Evolutionary conservation across 2,888 invertebrate genomes (phyloP).

Genomic region (Congeria kusceri): DNA sequence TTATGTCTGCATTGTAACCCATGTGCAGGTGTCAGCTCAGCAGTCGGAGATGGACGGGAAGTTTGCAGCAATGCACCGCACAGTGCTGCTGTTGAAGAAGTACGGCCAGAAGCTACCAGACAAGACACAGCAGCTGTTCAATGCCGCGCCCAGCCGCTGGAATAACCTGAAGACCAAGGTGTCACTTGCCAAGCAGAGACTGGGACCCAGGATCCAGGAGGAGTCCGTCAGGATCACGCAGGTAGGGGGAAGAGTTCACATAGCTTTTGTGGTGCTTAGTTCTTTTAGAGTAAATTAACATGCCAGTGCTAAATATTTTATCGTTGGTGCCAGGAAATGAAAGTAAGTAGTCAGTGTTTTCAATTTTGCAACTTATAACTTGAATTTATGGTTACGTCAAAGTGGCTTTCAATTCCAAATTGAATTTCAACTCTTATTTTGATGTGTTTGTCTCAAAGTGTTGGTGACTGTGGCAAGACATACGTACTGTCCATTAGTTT

Average conservation of each 20-base stretch:
- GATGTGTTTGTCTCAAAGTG: no score
- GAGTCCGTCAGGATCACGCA: slow-evolving; percentile 84
- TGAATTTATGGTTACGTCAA: no score
- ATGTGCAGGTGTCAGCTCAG: slow-evolving; percentile 82
- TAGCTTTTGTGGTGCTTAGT: no score
- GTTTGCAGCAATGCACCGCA: slow-evolving; percentile 84
- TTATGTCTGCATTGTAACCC: neutral
- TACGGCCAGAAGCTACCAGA: slow-evolving; percentile 83
- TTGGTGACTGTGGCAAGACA: no score
- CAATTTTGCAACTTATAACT: no score
- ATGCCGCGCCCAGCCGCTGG: slow-evolving; percentile 83
- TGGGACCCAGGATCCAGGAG: slow-evolving; percentile 85
- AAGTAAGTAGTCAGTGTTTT: no score
- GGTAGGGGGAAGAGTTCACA: slow-evolving; percentile 60
- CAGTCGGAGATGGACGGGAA: slow-evolving; percentile 85
- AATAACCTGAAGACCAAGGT: slow-evolving; percentile 85
- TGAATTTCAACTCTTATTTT: no score
- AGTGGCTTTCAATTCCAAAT: no score
- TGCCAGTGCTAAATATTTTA: no score
- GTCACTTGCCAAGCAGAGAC: slow-evolving; percentile 84
- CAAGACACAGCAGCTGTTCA: slow-evolving; percentile 81
- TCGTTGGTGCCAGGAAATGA: no score
- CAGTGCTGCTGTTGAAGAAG: slow-evolving; percentile 83
- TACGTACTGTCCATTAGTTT: no score
- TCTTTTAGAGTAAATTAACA: no score